Evolutionary conservation across 2,797 vertebrate species (phyloP), one percentile per base, ranked within the genome.

Genomic region (Hozukius guyotensis): DNA sequence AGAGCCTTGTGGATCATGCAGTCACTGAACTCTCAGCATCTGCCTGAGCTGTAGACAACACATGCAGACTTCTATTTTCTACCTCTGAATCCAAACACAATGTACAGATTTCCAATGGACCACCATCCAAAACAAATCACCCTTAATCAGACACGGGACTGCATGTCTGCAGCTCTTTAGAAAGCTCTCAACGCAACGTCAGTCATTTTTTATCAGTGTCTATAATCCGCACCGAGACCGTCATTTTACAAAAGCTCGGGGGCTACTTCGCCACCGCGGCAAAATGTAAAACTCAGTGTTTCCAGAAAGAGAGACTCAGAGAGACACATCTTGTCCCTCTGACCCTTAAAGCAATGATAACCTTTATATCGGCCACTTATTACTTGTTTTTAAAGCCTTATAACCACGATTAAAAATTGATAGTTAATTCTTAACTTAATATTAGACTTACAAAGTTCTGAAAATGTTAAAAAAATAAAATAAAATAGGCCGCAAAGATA

Each of bases 391-490:
- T 97, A 97, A 96, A 97, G 96, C 96, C 95, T 96, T 96, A 93
- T 94, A 96, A 97, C 95, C 96, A 95, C 91, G 88, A 91, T 94
- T 95, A 92, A 85, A 93, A 94, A 94, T 90, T 89, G 92, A 95
- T 94, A 94, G 88, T 89, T 94, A 93, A 94, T 89, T 90, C 87
- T 94, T 91, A 96, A 95, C 91, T 93, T 92, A 94, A 89, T 87
- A 90, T 90, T 92, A 93, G 84, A 93, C 81, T 88, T 92, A 94
- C 82, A 94, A 88, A 92, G 88, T 96, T 96, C 93, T 94, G 95
- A 96, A 97, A 96, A 96, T 97, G 95, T 96, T 93, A 95, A 97
- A 96, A 96, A 96, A 95, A 96, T 95, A 96, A 95, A 97, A 42
- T 3, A 96, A 97, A 97, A 96, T 94, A 96, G 95, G 96, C 96